Evolutionary conservation across 2,113 vertebrate genomes (phyloP), one percentile per base, ranked within the genome.

Genomic region (Dolichotis patagonum): DNA sequence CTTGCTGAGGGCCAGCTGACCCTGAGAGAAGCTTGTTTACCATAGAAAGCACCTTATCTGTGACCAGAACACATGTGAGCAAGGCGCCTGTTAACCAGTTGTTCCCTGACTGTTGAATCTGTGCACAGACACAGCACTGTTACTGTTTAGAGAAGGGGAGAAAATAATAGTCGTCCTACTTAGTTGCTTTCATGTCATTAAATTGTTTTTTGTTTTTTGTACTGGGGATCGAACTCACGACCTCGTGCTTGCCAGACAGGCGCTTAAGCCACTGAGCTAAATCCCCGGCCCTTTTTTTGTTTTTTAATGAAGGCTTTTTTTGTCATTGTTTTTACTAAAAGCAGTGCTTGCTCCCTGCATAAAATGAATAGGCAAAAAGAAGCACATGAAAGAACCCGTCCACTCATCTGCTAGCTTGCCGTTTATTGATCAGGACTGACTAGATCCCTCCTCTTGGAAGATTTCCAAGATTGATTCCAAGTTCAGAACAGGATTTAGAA

Each of bases 131-230:
- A 96, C 75, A 96, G 69, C 54, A 43, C 86, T 56, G 35, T 63
- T 94, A 95, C 63, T 97, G 89, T 96, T 96, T 58, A 88, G 92
- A 87, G 92, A 97, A 95, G 96, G 91, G 58, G 58, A 32, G 52
- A 56, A 96, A 95, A 86, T 90, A 91, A 85, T 91, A 88, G 86
- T 88, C 91, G 90, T 96, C 92, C 62, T 95, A 86, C 73, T 92
- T 96, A 86, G 92, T 96, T 84, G 80, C 85, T 96, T 94, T 95
- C 60, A 30, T 95, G 65, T 71, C 95, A 75, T 96, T 96, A 77
- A 30, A n/a, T n/a, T n/a, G n/a, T n/a, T 14, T 32, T 56, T 88
- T 91, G n/a, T n/a, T n/a, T n/a, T n/a, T n/a, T n/a, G n/a, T n/a
- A n/a, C n/a, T n/a, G n/a, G n/a, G n/a, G n/a, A n/a, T n/a, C n/a